phyloP scores from a whole-genome alignment of 2,797 vertebrate species.

The Nyctibius grandis region DNA sequence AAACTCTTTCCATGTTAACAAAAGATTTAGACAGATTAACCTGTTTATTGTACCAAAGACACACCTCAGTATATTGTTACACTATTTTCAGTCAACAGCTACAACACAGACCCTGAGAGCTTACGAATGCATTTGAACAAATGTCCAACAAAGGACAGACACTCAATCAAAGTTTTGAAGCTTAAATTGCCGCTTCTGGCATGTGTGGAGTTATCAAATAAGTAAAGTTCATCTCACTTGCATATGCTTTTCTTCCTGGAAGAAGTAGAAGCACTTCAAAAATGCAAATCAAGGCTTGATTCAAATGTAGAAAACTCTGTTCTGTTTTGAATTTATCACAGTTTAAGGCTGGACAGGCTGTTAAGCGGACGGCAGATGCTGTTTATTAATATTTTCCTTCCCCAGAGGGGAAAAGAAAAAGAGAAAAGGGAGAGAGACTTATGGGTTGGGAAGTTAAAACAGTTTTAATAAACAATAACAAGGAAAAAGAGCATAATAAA shows the following conservation, averaged over 20 bases:
- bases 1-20: neutral
- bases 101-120: neutral
- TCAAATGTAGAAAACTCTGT: neutral
- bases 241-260: neutral
- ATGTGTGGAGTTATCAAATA: neutral
- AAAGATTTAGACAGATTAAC: slow-evolving; percentile 48
- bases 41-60: slow-evolving; percentile 43
- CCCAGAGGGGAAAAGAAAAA: too few relatives aligned
- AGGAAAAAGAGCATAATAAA: too few relatives aligned
- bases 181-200: slow-evolving; percentile 23
- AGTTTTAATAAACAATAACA: too few relatives aligned
- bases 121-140: slow-evolving; percentile 1
- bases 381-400: too few relatives aligned
- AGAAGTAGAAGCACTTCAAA: neutral
- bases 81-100: slow-evolving; percentile 34
- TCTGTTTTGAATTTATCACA: too few relatives aligned
- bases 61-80: slow-evolving; percentile 10
- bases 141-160: neutral
- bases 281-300: neutral
- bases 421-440: too few relatives aligned
- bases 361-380: too few relatives aligned
- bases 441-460: too few relatives aligned
- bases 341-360: too few relatives aligned
- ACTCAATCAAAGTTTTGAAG: slow-evolving; percentile 14
- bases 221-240: neutral